Conservation (phyloP, 2,113 vertebrate species). For the Marcusenius ussheri region DNA sequence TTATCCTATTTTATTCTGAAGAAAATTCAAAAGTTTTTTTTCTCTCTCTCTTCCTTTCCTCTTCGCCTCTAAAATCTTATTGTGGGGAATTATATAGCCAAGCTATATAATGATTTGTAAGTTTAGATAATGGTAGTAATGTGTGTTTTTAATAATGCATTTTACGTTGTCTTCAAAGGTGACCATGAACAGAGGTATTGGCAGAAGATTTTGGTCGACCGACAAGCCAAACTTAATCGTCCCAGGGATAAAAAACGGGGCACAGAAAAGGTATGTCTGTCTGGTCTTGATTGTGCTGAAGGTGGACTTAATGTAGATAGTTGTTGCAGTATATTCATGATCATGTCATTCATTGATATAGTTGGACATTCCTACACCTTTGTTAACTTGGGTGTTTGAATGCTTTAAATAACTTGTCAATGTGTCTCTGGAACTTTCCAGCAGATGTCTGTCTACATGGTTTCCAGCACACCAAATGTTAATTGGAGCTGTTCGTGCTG, state of each 20-base stretch:
- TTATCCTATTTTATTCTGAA: not conserved
- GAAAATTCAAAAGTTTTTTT: not conserved
- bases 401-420: not conserved
- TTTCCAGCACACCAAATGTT: not conserved
- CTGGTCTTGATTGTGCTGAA: not conserved
- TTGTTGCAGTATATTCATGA: not conserved
- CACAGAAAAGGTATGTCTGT: constrained; percentile 77
- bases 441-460: not conserved
- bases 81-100: not conserved
- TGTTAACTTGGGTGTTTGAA: not conserved
- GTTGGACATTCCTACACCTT: not conserved
- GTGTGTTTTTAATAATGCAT: not conserved
- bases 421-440: not conserved
- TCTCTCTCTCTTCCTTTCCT: too few species aligned
- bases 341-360: not conserved
- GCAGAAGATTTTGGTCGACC: constrained; percentile 98
- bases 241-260: constrained; percentile 90
- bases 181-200: constrained; percentile 92
- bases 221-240: constrained; percentile 91
- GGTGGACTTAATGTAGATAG: not conserved
- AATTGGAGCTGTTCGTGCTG: not conserved
- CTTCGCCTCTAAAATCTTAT: not conserved
- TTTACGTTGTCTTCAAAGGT: constrained; percentile 53
- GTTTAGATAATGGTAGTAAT: not conserved
- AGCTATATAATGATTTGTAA: not conserved